Conservation (phyloP, 1,140 invertebrate species). For the Zophobas morio region DNA sequence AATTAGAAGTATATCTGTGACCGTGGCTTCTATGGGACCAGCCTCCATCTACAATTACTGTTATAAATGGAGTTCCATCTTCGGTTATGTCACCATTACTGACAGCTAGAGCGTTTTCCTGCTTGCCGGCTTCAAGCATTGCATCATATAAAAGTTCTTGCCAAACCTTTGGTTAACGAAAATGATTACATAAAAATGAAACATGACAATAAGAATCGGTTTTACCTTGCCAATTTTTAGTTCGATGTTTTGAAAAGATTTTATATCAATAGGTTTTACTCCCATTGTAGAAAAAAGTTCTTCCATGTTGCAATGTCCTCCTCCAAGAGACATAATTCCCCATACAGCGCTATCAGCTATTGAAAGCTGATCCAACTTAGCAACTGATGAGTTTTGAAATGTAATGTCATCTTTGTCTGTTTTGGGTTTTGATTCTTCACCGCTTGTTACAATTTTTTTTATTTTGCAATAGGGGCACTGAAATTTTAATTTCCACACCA, state of each 20-base stretch:
- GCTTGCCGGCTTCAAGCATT: neutral
- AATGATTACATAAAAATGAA: neutral
- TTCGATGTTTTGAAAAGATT: neutral
- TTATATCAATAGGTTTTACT: neutral
- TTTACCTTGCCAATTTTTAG: neutral
- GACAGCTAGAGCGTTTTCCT: neutral
- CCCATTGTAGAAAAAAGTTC: neutral
- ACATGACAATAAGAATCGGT: neutral
- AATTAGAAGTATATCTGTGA: neutral
- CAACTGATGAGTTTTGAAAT: too few relatives aligned
- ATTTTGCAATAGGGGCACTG: neutral
- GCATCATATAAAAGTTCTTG: neutral
- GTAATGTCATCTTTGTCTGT: neutral
- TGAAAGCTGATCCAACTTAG: too few relatives aligned
- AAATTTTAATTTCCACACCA: neutral
- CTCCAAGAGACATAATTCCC: neutral
- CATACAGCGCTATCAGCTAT: too few relatives aligned
- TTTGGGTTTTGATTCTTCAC: neutral
- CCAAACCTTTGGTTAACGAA: neutral
- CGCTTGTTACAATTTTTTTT: neutral
- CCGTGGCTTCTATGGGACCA: neutral
- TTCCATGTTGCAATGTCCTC: neutral
- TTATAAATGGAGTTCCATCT: neutral
- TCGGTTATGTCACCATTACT: neutral
- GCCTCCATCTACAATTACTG: neutral